phyloP scores from a whole-genome alignment of 2,797 vertebrate species.

The Loriculus beryllinus region DNA sequence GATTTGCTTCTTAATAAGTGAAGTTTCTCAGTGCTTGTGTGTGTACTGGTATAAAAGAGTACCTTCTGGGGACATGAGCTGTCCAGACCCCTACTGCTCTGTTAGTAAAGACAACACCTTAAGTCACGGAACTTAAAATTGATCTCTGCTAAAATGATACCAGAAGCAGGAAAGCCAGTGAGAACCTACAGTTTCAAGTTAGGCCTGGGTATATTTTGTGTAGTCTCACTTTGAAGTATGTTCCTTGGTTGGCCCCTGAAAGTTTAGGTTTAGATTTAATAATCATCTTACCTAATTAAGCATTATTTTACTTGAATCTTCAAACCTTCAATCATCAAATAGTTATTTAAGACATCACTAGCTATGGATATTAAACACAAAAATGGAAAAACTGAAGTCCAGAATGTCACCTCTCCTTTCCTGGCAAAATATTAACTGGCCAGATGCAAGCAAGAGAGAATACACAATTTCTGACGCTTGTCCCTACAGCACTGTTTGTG shows the following conservation, averaged over 20 bases:
- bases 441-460: background rate
- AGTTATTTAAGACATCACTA: background rate
- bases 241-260: background rate
- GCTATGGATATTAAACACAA: background rate
- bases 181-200: background rate
- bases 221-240: background rate
- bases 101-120: background rate
- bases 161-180: background rate
- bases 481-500: accelerated
- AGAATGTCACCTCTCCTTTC: background rate
- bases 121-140: background rate
- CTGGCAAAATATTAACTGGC: background rate
- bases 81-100: background rate
- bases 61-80: background rate
- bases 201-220: background rate
- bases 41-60: background rate
- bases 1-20: background rate
- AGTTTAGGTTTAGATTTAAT: background rate
- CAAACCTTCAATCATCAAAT: background rate
- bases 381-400: background rate
- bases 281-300: accelerated
- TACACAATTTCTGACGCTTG: background rate
- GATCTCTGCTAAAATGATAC: background rate
- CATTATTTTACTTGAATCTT: background rate
- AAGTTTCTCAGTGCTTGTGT: background rate